A percentile compares a stretch with the other conserved stretches of the same genome.
Conservation (phyloP, 1,140 invertebrate species). For the Himalopsyche phryganea region DNA sequence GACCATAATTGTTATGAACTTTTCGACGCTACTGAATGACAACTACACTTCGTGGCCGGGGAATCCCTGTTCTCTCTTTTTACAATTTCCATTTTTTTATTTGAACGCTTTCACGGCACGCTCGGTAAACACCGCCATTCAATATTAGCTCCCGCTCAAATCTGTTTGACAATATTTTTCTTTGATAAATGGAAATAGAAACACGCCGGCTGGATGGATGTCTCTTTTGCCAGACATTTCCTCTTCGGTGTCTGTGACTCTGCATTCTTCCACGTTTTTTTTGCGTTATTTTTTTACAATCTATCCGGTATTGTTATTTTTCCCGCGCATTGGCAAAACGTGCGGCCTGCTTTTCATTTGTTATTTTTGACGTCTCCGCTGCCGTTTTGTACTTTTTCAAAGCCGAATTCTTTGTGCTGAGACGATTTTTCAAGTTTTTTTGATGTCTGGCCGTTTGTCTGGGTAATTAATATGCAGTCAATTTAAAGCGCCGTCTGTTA, state of each 20-base stretch:
- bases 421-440: conserved; percentile 28
- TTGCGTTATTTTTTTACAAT: conserved; percentile 13
- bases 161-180: conserved; percentile 32
- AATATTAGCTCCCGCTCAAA: conserved; percentile 31
- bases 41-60: background rate
- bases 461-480: conserved; percentile 34
- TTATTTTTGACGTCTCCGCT: conserved; percentile 20
- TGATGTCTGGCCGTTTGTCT: conserved; percentile 29
- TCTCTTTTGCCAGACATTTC: conserved; percentile 32
- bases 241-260: conserved; percentile 14
- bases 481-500: conserved; percentile 15
- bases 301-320: conserved; percentile 15
- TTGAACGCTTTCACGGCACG: conserved; percentile 26
- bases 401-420: conserved; percentile 13
- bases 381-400: conserved; percentile 11
- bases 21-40: background rate
- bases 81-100: conserved; percentile 27
- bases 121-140: conserved; percentile 30
- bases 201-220: conserved; percentile 27
- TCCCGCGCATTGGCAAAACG: conserved; percentile 11
- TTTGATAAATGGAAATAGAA: conserved; percentile 35
- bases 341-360: conserved; percentile 20
- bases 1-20: too few species aligned
- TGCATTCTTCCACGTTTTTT: conserved; percentile 9
- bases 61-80: conserved; percentile 13